Percentiles rank a stretch among this genome's conserved stretches.
phyloP scores from a whole-genome alignment of 2,888 invertebrate species.

The Drosophila mulleri region DNA sequence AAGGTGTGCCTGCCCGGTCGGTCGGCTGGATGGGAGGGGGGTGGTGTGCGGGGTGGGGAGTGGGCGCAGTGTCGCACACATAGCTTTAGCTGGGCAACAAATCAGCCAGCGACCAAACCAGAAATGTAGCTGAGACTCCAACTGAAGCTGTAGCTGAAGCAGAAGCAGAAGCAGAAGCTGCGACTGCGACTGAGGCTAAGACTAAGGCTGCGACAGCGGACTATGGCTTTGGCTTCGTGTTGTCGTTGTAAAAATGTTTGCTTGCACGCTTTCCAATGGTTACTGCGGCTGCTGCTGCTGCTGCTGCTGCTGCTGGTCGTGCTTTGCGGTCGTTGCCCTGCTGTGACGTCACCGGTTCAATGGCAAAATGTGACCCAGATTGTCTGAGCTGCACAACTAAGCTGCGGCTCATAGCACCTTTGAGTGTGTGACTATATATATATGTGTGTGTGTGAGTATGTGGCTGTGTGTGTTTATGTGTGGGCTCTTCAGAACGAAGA shows the following conservation, averaged over 20 bases:
- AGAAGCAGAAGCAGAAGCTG: conserved; percentile 12
- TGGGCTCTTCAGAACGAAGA: conserved; percentile 69
- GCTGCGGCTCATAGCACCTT: conserved; percentile 63
- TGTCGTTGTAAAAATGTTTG: conserved; percentile 80
- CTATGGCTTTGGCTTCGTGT: conserved; percentile 57
- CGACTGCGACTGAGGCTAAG: conserved; percentile 39
- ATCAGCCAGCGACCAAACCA: conserved; percentile 77
- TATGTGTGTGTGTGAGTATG: conserved; percentile 26
- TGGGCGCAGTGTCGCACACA: conserved; percentile 62
- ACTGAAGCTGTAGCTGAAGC: conserved; percentile 30
- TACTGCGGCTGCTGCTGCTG: conserved; percentile 63
- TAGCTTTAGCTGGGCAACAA: conserved; percentile 74
- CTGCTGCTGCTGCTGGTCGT: conserved; percentile 71
- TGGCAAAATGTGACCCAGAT: conserved; percentile 86
- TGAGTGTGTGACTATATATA: conserved; percentile 15
- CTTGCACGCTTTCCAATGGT: conserved; percentile 79
- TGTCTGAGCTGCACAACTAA: conserved; percentile 84
- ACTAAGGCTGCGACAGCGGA: conserved; percentile 40
- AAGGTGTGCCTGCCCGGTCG: conserved; percentile 25
- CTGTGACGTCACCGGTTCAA: conserved; percentile 86
- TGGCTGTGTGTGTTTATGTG: background rate
- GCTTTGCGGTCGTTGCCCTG: conserved; percentile 84
- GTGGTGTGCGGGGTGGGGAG: conserved; percentile 12
- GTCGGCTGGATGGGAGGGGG: conserved; percentile 4
- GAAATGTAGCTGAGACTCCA: conserved; percentile 70